A percentile compares a stretch with the other conserved stretches of the same genome.
phyloP scores from a whole-genome alignment of 2,888 invertebrate species.

The Ischnura elegans region DNA sequence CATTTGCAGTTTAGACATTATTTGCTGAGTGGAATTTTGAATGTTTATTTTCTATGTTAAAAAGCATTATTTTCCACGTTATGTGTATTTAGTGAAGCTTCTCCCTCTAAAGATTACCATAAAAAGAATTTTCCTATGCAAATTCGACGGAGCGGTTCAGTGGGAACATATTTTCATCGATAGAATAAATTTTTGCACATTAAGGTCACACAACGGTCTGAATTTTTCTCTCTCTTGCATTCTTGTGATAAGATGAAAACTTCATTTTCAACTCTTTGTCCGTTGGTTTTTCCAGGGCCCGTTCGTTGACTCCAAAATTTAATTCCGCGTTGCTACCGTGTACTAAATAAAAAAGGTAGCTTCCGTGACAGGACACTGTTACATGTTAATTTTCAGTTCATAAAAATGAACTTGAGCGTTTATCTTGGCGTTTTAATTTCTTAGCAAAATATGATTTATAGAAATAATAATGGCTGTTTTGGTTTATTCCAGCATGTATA shows the following conservation, averaged over 20 bases:
- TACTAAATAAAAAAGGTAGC: not conserved
- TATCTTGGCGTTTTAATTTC: too few relatives aligned
- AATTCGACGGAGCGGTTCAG: not conserved
- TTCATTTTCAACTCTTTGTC: not conserved
- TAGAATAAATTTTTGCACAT: not conserved
- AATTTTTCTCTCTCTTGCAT: not conserved
- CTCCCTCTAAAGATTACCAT: not conserved
- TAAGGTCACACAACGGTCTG: not conserved
- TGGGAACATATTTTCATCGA: not conserved
- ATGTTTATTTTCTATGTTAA: not conserved
- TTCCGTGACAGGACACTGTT: not conserved
- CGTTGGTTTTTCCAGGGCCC: not conserved
- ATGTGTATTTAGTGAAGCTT: not conserved
- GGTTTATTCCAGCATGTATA: too few relatives aligned
- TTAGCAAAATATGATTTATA: too few relatives aligned
- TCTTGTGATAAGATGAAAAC: not conserved
- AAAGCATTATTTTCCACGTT: not conserved
- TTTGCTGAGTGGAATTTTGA: not conserved
- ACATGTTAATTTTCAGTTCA: not conserved
- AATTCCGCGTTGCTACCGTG: not conserved
- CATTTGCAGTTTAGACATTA: not conserved
- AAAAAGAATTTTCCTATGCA: not conserved
- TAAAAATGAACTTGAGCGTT: not conserved
- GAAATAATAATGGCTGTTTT: too few relatives aligned
- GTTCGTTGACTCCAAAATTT: not conserved